Evolutionary conservation across 1,140 invertebrate species (phyloP).

Genomic region (Drosophila funebris): DNA sequence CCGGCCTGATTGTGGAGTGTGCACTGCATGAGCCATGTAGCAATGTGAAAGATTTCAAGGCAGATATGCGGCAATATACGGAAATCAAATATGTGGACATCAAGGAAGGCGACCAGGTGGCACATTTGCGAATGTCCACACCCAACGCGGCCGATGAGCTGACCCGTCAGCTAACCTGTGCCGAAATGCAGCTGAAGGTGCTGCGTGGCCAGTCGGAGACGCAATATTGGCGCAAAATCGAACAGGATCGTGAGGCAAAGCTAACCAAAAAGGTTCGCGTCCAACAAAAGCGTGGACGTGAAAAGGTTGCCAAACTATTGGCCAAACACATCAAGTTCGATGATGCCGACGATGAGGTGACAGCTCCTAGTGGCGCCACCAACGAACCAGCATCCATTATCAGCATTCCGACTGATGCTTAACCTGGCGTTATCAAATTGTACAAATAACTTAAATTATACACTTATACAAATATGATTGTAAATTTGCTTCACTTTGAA

Average conservation of each 20-base stretch:
- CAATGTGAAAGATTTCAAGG: conserved; percentile 88
- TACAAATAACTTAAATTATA: no score
- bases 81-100: conserved; percentile 88
- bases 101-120: conserved; percentile 85
- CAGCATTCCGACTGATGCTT: conserved; percentile 8
- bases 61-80: conserved; percentile 85
- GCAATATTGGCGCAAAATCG: conserved; percentile 88
- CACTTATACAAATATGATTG: no score
- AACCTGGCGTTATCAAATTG: neutral
- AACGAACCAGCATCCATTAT: neutral
- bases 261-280: conserved; percentile 85
- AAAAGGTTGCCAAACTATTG: conserved; percentile 87
- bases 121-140: conserved; percentile 86
- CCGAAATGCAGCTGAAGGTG: conserved; percentile 72
- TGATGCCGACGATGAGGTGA: conserved; percentile 76
- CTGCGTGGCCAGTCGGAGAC: conserved; percentile 86
- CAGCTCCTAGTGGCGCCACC: neutral
- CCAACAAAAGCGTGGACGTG: conserved; percentile 85
- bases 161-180: conserved; percentile 61
- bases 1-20: conserved; percentile 88
- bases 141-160: conserved; percentile 85
- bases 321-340: conserved; percentile 88
- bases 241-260: conserved; percentile 85
- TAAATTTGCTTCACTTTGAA: no score
- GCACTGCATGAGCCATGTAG: conserved; percentile 86